These are phyloP conservation scores for Leucoraja erinaceus DNA, from an alignment of 2,113 vertebrate genomes.

Conservation along the genomic window DNA sequence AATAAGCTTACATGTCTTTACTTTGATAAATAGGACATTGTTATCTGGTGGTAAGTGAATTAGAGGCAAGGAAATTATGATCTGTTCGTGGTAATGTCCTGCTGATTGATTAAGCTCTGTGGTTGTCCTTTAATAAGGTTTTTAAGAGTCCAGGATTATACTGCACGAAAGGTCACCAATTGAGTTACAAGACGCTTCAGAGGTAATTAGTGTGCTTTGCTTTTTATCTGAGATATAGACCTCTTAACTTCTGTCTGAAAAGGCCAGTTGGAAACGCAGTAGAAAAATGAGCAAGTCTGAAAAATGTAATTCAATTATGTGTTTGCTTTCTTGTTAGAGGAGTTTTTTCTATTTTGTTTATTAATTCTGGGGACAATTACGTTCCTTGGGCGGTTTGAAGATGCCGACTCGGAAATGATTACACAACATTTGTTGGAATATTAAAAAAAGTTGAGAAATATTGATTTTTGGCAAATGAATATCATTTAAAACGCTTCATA, in stretches of 20 bases:
- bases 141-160: slow-evolving; percentile 25
- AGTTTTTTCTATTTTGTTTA: neutral
- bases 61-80: neutral
- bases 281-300: slow-evolving; percentile 6
- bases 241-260: slow-evolving; percentile 18
- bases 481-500: neutral
- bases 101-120: slow-evolving; percentile 17
- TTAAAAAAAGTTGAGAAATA: neutral
- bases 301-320: slow-evolving; percentile 23
- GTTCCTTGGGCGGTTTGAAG: neutral
- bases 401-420: neutral
- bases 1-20: slow-evolving; percentile 25
- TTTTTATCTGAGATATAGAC: slow-evolving; percentile 29
- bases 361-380: slow-evolving; percentile 25
- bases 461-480: slow-evolving; percentile 22
- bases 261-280: slow-evolving; percentile 4
- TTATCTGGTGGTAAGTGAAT: slow-evolving; percentile 31
- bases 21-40: slow-evolving; percentile 37
- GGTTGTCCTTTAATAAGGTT: slow-evolving; percentile 33
- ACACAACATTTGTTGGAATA: neutral
- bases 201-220: slow-evolving; percentile 34
- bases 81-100: slow-evolving; percentile 22
- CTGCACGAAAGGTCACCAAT: slow-evolving; percentile 24
- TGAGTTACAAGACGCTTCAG: slow-evolving; percentile 18
- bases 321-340: slow-evolving; percentile 33